Evolutionary conservation across 2,888 invertebrate species (phyloP), one percentile per base, ranked within the genome.

Genomic region (Subacronicta megacephala): DNA sequence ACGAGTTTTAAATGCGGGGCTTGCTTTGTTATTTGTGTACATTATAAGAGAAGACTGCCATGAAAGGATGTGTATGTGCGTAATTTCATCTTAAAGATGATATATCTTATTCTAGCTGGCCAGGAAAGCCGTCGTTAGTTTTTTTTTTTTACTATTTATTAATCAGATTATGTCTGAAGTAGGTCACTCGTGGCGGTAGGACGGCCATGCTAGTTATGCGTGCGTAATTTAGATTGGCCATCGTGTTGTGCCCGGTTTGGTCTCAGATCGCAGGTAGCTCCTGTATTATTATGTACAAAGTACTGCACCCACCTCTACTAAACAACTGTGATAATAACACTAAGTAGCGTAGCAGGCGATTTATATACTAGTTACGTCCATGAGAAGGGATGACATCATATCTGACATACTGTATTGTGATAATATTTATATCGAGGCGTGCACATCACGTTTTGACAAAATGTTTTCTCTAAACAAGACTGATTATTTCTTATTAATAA

Each of bases 281-380:
- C 92, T 91, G 92, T 90, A 88, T 90, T 89, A 87, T 85, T 87
- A 87, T 94, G 94, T 94, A 94, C 94, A 94, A 94, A 92, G 94
- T 94, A 94, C 94, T 93, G 89, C 94, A 93, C 94, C 94, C 94
- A 94, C 94, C 94, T 94, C 94, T 93, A 90, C 90, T 93, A 93
- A 94, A 92, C 93, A 94, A 94, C 94, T 94, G 94, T 94, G 94
- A 94, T 94, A 94, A 93, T 94, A 94, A 94, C 93, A 94, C 94
- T 94, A 94, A 94, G 94, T 94, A 94, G 94, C 93, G 85, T 94
- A 94, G 94, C 93, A 93, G 94, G 94, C 92, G 90, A 93, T 92
- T 93, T 92, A 92, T 93, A 92, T 91, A 90, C 92, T 93, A 93
- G 92, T 92, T 91, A 92, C 92, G 94, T 94, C 94, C 94, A 91